phyloP scores from a whole-genome alignment of 2,888 invertebrate species.

The Tromatobia lineatoria region DNA sequence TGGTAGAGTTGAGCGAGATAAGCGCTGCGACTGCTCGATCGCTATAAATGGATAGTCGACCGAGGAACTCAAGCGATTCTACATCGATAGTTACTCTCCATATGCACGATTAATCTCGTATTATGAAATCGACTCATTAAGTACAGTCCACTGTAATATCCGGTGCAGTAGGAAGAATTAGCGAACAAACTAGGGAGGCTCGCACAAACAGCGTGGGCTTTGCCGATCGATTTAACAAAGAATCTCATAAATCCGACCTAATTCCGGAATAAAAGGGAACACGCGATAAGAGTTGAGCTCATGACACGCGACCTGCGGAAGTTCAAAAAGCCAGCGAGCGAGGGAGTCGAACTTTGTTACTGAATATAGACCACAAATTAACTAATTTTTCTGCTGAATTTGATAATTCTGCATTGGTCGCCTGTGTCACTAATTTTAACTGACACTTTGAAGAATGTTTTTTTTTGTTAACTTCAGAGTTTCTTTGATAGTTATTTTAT shows the following conservation, averaged over 20 bases:
- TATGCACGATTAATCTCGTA: slow-evolving; percentile 24
- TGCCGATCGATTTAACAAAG: slow-evolving; percentile 48
- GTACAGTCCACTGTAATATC: not conserved
- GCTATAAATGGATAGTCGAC: slow-evolving; percentile 53
- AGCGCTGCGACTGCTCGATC: slow-evolving; percentile 22
- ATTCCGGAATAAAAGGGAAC: slow-evolving; percentile 35
- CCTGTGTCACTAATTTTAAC: too few relatives aligned
- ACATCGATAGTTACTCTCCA: slow-evolving; percentile 9
- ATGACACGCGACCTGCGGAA: slow-evolving; percentile 24
- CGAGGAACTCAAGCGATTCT: slow-evolving; percentile 25
- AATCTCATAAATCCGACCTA: slow-evolving; percentile 39
- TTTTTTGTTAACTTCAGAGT: too few relatives aligned
- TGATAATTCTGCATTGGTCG: too few relatives aligned
- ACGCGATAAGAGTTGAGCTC: not conserved
- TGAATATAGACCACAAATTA: too few relatives aligned
- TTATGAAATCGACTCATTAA: slow-evolving; percentile 26
- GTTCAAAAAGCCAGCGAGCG: not conserved
- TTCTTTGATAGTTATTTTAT: too few relatives aligned
- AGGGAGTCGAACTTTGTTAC: not conserved
- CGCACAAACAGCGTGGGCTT: not conserved
- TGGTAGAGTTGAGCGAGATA: slow-evolving; percentile 38
- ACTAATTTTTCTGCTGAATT: too few relatives aligned
- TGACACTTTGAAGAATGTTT: too few relatives aligned
- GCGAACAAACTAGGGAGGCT: slow-evolving; percentile 8
- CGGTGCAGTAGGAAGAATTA: slow-evolving; percentile 1